phyloP scores from a whole-genome alignment of 2,113 vertebrate species.

The Malurus melanocephalus region DNA sequence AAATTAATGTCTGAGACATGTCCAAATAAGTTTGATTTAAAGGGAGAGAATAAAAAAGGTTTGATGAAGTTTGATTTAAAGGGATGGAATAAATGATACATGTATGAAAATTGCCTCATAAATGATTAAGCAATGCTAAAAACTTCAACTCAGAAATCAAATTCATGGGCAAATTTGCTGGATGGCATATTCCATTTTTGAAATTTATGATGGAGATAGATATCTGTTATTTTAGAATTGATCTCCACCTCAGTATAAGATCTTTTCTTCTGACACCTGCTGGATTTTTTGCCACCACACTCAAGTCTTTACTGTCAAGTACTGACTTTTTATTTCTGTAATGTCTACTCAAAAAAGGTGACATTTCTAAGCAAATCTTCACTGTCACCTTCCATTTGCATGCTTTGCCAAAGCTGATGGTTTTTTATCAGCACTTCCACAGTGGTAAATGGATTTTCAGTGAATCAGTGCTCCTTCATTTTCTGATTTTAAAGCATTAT shows the following conservation, averaged over 20 bases:
- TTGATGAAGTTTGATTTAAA: slow-evolving; percentile 55
- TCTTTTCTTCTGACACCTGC: slow-evolving; percentile 26
- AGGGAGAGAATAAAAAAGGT: not conserved
- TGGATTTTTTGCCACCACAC: not conserved
- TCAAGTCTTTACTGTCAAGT: not conserved
- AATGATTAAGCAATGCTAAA: slow-evolving; percentile 64
- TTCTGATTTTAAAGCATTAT: not conserved
- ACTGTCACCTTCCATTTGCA: not conserved
- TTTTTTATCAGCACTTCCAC: not conserved
- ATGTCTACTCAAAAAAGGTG: not conserved
- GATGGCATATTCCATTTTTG: slow-evolving; percentile 57
- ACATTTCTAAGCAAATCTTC: slow-evolving; percentile 7
- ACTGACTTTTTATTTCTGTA: not conserved
- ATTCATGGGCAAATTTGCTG: slow-evolving; percentile 45
- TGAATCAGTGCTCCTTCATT: not conserved
- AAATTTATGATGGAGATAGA: slow-evolving; percentile 64
- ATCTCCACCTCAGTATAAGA: slow-evolving; percentile 10
- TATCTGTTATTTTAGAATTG: slow-evolving; percentile 64
- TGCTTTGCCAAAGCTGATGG: not conserved
- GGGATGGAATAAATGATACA: slow-evolving; percentile 60
- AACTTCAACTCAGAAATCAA: slow-evolving; percentile 60
- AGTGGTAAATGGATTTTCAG: not conserved
- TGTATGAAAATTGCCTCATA: slow-evolving; percentile 61
- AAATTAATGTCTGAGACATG: not conserved
- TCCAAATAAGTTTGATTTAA: slow-evolving; percentile 37